These are phyloP conservation scores for Dromaius novaehollandiae DNA, from an alignment of 2,113 vertebrate genomes.

Conservation along the genomic window DNA sequence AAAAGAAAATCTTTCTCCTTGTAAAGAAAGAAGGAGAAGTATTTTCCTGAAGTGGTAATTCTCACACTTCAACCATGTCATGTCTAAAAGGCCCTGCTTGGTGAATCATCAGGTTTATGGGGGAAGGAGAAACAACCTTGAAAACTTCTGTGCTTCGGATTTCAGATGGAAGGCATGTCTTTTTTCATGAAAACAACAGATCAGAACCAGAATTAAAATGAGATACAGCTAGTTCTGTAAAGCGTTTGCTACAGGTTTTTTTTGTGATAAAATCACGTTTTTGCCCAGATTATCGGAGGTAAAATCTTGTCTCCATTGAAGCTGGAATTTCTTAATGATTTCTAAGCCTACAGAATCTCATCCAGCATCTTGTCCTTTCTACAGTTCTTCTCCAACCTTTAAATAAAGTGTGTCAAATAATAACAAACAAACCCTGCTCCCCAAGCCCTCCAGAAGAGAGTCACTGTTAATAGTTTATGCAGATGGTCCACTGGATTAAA, in stretches of 20 bases:
- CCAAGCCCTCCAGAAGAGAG: neutral
- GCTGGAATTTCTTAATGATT: neutral
- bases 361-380: neutral
- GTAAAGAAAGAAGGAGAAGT: neutral
- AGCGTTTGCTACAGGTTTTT: neutral
- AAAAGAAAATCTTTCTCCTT: neutral
- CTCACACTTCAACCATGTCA: neutral
- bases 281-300: neutral
- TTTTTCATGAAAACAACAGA: neutral
- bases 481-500: neutral
- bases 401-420: neutral
- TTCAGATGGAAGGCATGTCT: neutral
- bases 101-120: neutral
- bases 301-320: neutral
- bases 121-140: neutral
- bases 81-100: neutral
- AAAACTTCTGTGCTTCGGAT: neutral
- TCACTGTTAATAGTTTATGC: neutral
- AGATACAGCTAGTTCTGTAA: neutral
- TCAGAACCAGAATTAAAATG: neutral
- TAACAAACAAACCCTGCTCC: neutral
- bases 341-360: neutral
- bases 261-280: accelerated
- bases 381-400: neutral
- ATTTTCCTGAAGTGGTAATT: neutral